Base-by-base conservation (phyloP, 2,113 vertebrate genomes). In the Hyperopisus bebe region DNA sequence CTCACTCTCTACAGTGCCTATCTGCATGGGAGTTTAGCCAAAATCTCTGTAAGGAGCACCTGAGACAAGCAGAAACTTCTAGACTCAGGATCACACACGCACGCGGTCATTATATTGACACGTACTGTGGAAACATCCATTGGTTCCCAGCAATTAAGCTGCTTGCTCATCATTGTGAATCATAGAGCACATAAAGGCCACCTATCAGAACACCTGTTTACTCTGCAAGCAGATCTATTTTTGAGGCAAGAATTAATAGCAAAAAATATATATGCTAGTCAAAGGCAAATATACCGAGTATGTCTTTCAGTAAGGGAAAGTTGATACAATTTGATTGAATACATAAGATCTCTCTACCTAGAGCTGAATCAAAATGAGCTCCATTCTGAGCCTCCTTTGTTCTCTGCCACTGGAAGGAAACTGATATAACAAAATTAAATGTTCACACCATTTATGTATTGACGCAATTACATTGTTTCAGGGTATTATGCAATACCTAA, bases 261-360 rank as follows among this genome's bases (percentile, higher is more conserved):
- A 35, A 46, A 62, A 66, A 84, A n/a, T 74, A n/a, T 2, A 48
- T 10, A 48, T 21, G 27, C 46, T 4, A n/a, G 48, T 21, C 53
- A 35, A 89, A 83, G 31, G 35, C 31, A 84, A 77, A 89, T 44
- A 83, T 89, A 39, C 21, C 39, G 19, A 53, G 74, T 50, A 53
- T 9, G 39, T 46, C 39, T 88, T 24, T 66, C 27, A 82, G 44
- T 80, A 42, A 42, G 74, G 17, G 35, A 80, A 17, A 80, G 74
- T 42, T 80, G 74, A 80, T 80, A 31, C 17, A 31, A 44, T 48
- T 88, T 74, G 88, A 88, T n/a, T 74, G 39, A 88, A 88, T 88
- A 88, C 21, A 88, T n/a, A 88, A 88, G 46, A 77, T 51, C 44
- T 88, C 42, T 88, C 9, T 46, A 88, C 47, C n/a, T 88, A 27